phyloP scores from a whole-genome alignment of 2,797 vertebrate genomes.

The Octomys mimax region DNA sequence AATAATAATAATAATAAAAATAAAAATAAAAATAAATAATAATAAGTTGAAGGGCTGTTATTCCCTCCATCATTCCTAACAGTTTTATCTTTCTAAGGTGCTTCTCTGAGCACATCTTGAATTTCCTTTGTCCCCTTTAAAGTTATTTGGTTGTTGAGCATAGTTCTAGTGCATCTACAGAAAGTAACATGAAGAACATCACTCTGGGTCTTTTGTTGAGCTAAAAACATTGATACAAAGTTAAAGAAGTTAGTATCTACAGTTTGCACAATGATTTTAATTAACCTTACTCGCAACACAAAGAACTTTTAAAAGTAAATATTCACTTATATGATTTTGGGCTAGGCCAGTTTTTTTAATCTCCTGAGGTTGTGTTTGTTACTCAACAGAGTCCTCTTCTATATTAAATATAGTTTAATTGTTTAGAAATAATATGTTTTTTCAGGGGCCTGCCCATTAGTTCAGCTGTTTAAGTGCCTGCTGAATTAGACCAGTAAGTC shows the following conservation, averaged over 20 bases:
- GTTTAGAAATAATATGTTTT: constrained; percentile 70
- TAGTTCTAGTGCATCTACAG: neutral
- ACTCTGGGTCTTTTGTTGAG: neutral
- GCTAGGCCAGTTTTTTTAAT: neutral
- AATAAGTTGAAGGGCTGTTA: neutral
- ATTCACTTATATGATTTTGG: neutral
- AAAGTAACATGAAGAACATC: neutral
- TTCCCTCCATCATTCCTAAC: neutral
- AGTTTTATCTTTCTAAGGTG: neutral
- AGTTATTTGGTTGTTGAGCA: neutral
- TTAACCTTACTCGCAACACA: neutral
- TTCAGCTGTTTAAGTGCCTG: no score
- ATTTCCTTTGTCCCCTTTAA: neutral
- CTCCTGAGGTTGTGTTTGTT: neutral
- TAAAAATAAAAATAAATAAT: no score
- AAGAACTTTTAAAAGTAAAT: constrained; percentile 14
- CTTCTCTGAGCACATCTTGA: neutral
- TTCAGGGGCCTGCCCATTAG: neutral
- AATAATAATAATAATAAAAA: no score
- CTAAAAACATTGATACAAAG: neutral
- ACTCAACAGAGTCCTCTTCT: neutral
- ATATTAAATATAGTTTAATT: neutral
- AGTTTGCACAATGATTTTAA: neutral
- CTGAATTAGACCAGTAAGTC: no score
- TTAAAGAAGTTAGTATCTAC: neutral